Conservation (phyloP, 2,888 invertebrate species). For the Temnothorax unifasciatus region DNA sequence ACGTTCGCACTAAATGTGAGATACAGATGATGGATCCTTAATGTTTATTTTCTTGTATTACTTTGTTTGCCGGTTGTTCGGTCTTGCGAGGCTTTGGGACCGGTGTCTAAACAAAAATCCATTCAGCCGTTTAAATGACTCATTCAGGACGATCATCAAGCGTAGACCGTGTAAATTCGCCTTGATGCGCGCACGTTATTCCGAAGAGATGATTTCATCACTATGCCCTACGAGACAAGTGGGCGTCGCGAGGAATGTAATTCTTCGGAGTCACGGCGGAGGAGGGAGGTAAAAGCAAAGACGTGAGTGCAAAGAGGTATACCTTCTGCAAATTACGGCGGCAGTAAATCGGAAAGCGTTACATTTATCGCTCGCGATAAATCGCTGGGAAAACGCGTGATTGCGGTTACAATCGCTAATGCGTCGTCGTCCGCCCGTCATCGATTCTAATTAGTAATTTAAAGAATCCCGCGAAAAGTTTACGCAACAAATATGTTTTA, state of each 20-base stretch:
- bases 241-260: conserved; percentile 42
- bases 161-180: conserved; percentile 47
- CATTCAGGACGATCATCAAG: conserved; percentile 31
- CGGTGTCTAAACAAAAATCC: conserved; percentile 46
- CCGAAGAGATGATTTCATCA: conserved; percentile 62
- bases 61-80: neutral
- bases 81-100: neutral
- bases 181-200: conserved; percentile 37
- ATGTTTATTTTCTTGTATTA: conserved; percentile 11
- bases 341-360: conserved; percentile 40
- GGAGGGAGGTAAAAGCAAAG: conserved; percentile 3
- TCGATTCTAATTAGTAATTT: neutral
- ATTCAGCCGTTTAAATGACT: conserved; percentile 43
- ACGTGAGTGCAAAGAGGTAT: conserved; percentile 12
- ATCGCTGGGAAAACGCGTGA: conserved; percentile 6
- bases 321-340: conserved; percentile 31
- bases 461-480: no score
- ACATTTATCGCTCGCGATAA: conserved; percentile 43
- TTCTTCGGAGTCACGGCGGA: conserved; percentile 32
- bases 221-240: conserved; percentile 38
- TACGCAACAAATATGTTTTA: no score
- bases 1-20: neutral
- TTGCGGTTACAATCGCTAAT: conserved; percentile 23
- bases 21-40: neutral
- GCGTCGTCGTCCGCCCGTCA: neutral